Conservation (phyloP, 2,888 invertebrate species). For the Galeruca laticollis region DNA sequence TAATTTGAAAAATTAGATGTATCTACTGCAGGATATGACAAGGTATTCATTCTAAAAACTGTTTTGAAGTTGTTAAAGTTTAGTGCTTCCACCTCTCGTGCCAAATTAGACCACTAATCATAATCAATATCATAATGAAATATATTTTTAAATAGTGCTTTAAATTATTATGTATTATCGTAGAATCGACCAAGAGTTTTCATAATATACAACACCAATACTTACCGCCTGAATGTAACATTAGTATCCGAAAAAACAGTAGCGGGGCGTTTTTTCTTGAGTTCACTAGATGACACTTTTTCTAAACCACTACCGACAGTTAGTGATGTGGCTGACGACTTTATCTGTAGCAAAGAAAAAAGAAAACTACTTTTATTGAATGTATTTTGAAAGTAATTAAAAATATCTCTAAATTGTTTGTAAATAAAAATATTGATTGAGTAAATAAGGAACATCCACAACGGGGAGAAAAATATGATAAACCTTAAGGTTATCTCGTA, state of each 20-base stretch:
- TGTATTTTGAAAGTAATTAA: conserved; percentile 33
- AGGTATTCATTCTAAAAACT: too few relatives aligned
- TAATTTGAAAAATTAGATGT: too few relatives aligned
- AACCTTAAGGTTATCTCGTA: not conserved
- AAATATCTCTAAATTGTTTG: conserved; percentile 23
- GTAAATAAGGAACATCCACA: not conserved
- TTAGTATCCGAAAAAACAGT: conserved; percentile 26
- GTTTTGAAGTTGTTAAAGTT: too few relatives aligned
- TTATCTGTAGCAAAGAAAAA: conserved; percentile 40
- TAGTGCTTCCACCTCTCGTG: too few relatives aligned
- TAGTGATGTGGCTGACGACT: conserved; percentile 36
- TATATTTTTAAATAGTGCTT: too few relatives aligned
- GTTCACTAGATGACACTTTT: conserved; percentile 26
- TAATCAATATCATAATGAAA: too few relatives aligned
- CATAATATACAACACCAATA: conserved; percentile 17
- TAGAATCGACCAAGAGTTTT: conserved; percentile 34
- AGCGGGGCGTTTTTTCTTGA: conserved; percentile 36
- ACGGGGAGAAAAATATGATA: conserved; percentile 2
- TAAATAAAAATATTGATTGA: not conserved
- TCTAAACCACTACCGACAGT: conserved; percentile 27
- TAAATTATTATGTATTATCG: not conserved
- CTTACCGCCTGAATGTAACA: conserved; percentile 42
- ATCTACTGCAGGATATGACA: too few relatives aligned
- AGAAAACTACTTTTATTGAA: conserved; percentile 21
- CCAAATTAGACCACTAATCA: too few relatives aligned